Base-by-base conservation (phyloP, 2,888 invertebrate species). In the Perdita meconis region DNA sequence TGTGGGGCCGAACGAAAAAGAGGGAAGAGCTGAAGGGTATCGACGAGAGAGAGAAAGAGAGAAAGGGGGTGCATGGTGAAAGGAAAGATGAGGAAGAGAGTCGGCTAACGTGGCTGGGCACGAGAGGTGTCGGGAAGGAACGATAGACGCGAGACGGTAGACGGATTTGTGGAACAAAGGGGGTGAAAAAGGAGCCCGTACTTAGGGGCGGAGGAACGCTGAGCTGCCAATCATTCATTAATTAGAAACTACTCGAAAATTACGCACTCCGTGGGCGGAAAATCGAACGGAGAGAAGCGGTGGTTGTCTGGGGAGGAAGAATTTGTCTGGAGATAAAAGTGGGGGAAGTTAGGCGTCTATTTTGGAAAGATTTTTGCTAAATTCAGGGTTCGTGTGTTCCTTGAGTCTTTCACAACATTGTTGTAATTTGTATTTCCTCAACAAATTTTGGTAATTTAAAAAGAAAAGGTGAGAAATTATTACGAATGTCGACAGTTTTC, bases 161-260 rank as follows among this genome's bases (percentile, higher is more conserved):
- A 56, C 50, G 70, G 38, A 71, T 74, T 83, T 61, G 61, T 69
- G 68, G 78, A 78, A 73, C 51, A 64, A 76, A 78, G 79, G 80
- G 81, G 78, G 78, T 83, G 82, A 82, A 87, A 87, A 85, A 86
- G 83, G 73, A 80, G 75, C 59, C n/a, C 69, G 75, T 70, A 66
- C 80, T 65, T 66, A 70, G 72, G 66, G 78, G 67, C 60, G 78
- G 73, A 82, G 77, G 81, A 81, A 78, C 81, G 74, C 77, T 50
- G 71, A 74, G 64, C 80, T 82, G 83, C 87, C 88, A 87, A 89
- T 89, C 87, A 86, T 85, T 86, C 83, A 86, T 88, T 89, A 89
- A 89, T 89, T 89, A 89, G 85, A 87, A 89, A 86, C 86, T 85
- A 82, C 87, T 87, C 78, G 85, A 86, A 84, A 80, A 80, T 85